Evolutionary conservation across 2,888 invertebrate species (phyloP), one percentile per base, ranked within the genome.

Genomic region (Euclidia mi): DNA sequence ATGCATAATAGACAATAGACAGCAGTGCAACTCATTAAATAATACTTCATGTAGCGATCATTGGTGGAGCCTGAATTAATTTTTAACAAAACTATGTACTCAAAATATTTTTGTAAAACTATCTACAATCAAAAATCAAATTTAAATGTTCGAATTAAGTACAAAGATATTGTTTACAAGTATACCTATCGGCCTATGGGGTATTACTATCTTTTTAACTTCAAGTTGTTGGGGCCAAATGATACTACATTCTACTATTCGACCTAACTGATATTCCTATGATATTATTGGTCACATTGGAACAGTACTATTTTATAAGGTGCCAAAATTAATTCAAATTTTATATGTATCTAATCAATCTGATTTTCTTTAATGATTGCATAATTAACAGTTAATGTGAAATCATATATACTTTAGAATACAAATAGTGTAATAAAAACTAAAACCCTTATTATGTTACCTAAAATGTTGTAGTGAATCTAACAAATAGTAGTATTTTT

Each of bases 31-130:
- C 25, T 64, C 49, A 41, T 51, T 41, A 43, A 0, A 43, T 15
- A 53, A 42, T 41, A 17, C 14, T 3, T 25, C 20, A 25, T 25
- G 20, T 25, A 25, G 14, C 29, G 25, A 38, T 53, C 12, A 40
- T 56, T 50, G 34, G 34, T 37, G 41, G 49, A 29, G 34, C 38
- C 6, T 31, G 18, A 42, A 41, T 42, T 37, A 18, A 35, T 35
- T 4, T 29, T 48, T 42, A 51, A 48, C 52, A 69, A 32, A 56
- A 42, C 43, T 42, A 51, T 53, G 37, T 63, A 56, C 46, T 47
- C 10, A 53, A 76, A 75, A 69, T 81, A 81, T 77, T 82, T 78
- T 81, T 81, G 59, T 79, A 82, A 65, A 44, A 50, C 43, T 68
- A 49, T 78, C 52, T 69, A 65, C 67, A 78, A 52, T 47, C 65